Evolutionary conservation across 1,140 invertebrate species (phyloP).

Genomic region (Drosophila miranda): DNA sequence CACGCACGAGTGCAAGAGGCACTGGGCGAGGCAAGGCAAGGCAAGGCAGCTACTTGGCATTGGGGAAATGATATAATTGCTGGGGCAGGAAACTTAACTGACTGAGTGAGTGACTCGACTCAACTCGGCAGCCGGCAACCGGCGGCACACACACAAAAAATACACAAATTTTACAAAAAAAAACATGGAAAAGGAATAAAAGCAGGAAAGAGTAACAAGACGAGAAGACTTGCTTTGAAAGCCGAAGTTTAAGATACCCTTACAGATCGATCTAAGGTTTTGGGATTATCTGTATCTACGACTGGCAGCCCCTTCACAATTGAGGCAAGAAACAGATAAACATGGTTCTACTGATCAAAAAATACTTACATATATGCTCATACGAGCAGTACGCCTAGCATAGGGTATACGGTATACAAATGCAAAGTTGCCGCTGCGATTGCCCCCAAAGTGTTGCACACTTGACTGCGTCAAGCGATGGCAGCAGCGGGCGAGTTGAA

Average conservation of each 20-base stretch:
- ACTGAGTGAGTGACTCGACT: slow-evolving; percentile 65
- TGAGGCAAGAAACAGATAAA: too few relatives aligned
- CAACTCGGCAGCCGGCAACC: neutral
- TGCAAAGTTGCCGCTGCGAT: slow-evolving; percentile 57
- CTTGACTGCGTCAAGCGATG: slow-evolving; percentile 61
- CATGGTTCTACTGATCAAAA: too few relatives aligned
- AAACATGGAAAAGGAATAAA: slow-evolving; percentile 2
- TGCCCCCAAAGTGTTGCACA: slow-evolving; percentile 67
- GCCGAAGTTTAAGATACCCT: slow-evolving; percentile 17
- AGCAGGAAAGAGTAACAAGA: slow-evolving; percentile 8
- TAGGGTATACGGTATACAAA: slow-evolving; percentile 2
- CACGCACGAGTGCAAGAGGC: slow-evolving; percentile 67
- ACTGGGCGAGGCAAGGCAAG: slow-evolving; percentile 13
- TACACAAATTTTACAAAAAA: neutral
- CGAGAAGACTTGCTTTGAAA: neutral
- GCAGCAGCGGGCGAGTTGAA: slow-evolving; percentile 11
- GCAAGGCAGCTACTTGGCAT: slow-evolving; percentile 42
- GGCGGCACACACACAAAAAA: too few relatives aligned
- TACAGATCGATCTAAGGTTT: too few relatives aligned
- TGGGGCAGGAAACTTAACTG: slow-evolving; percentile 75
- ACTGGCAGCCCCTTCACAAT: too few relatives aligned
- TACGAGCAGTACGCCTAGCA: too few relatives aligned
- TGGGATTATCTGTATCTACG: too few relatives aligned
- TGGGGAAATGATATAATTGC: slow-evolving; percentile 78
- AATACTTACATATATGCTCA: too few relatives aligned